Evolutionary conservation across 2,888 invertebrate species (phyloP).

Genomic region (Caradrina kadenii): DNA sequence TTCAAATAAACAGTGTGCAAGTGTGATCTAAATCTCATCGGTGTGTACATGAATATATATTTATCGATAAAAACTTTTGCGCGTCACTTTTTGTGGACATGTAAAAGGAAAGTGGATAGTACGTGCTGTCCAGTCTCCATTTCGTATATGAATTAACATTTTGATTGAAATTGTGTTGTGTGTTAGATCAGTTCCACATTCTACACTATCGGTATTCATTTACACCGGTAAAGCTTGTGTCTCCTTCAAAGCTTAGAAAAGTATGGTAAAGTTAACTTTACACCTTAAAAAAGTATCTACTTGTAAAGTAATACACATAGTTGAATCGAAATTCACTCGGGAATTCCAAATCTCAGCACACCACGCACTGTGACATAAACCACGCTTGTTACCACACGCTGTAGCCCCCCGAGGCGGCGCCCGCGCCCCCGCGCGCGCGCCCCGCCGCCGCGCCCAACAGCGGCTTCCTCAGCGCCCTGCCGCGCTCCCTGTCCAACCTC

Average conservation of each 20-base stretch:
- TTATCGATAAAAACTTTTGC: not conserved
- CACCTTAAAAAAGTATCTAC: not conserved
- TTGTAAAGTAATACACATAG: slow-evolving; percentile 3
- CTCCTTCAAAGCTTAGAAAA: not conserved
- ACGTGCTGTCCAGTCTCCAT: too few relatives aligned
- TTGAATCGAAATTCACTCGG: not conserved
- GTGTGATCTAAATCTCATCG: too few relatives aligned
- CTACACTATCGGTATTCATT: too few relatives aligned
- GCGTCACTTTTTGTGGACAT: not conserved
- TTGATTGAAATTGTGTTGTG: not conserved
- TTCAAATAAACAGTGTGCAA: not conserved
- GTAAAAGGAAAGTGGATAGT: too few relatives aligned
- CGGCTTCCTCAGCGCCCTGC: slow-evolving; percentile 86
- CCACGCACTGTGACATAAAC: slow-evolving; percentile 45
- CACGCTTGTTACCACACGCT: slow-evolving; percentile 43
- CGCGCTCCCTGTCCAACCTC: slow-evolving; percentile 86
- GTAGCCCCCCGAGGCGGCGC: too few relatives aligned
- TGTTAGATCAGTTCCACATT: not conserved
- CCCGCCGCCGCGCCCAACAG: slow-evolving; percentile 62
- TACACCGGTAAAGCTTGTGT: not conserved
- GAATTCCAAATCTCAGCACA: slow-evolving; percentile 54
- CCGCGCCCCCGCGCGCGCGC: too few relatives aligned
- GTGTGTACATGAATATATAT: not conserved
- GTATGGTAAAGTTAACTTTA: not conserved
- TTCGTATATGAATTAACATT: not conserved